Base-by-base conservation (phyloP, 2,113 vertebrate genomes). In the Polypterus senegalus region DNA sequence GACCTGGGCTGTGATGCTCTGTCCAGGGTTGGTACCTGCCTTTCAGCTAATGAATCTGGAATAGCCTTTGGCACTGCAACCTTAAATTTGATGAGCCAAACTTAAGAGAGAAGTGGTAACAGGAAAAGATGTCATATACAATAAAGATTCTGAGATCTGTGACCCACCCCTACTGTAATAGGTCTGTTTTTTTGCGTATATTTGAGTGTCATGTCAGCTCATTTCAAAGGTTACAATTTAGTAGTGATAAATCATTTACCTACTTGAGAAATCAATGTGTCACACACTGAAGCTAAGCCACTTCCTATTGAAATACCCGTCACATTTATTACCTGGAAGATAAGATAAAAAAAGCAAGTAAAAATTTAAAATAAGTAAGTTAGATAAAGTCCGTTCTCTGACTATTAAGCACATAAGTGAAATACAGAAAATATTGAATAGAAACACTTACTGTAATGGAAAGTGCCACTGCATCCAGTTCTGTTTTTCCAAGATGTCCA, bases 231-330 rank as follows among this genome's bases (percentile, higher is more conserved):
- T 48, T 51, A 2, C 27, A 27, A 5, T 8, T 3, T 47, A 4
- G 43, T 27, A 27, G 27, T 27, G 27, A 27, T 27, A 27, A 27
- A 27, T 27, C 27, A 27, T 27, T 53, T 4, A 46, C 75, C 69
- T 69, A 97, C 92, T 91, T 98, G 95, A 62, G 92, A 91, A 71
- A 98, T 89, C 63, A 98, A 72, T 0, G 94, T 97, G 69, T 97
- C 90, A 0, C 93, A 95, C 1, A 91, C 91, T 3, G 89, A 77
- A 46, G 83, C 83, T 55, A 98, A 72, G 10, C 93, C 95, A 2
- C 70, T 69, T 3, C 94, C 92, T 0, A 90, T 85, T 0, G 93
- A 89, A 57, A 88, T 71, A 7, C 90, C 86, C 0, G 83, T 86
- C 10, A 97, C 67, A 0, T 93, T 97, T 66, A 96, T 83, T 8